Evolutionary conservation across 1,140 invertebrate genomes (phyloP), one percentile per base, ranked within the genome.

Genomic region (Plutomurus gul): DNA sequence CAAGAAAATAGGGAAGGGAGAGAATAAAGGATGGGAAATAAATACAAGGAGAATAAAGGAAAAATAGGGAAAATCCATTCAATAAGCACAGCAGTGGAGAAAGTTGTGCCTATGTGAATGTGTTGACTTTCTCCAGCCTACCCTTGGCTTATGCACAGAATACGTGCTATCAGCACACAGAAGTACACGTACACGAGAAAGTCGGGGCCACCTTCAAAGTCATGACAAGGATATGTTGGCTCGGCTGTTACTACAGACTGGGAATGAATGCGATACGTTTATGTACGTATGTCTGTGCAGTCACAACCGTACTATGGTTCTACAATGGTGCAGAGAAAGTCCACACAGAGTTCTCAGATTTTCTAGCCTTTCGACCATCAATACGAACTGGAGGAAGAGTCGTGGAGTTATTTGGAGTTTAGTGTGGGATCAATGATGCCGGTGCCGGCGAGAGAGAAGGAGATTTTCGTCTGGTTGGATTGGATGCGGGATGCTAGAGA

Each of bases 391-490:
- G 27, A 36, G 36, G 16, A 7, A 27, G 36, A 33, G 13, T 65
- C 8, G 10, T 30, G 4, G 27, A 65, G 27, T 65, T 65, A 65
- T 65, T 27, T 65, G 56, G 56, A 65, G 56, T 33, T 36, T 43
- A 18, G 56, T n/a, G 27, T 7, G 13, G 16, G 56, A 65, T 65
- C 56, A 65, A 65, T 65, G 56, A 65, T 65, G 56, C 56, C 56
- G 56, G 56, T 65, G 56, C 56, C 56, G 56, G 56, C 56, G 27
- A 65, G 51, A 51, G 25, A 56, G 25, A 60, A n/a, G n/a, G 56
- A 65, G 56, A 65, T 65, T 13, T 16, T 51, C 18, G 20, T 51
- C 20, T n/a, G 25, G 20, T n/a, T n/a, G n/a, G n/a, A n/a, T n/a
- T n/a, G n/a, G n/a, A n/a, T n/a, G n/a, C n/a, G n/a, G n/a, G n/a